These are phyloP conservation scores for Pipistrellus pipistrellus DNA, from an alignment of 2,797 vertebrate genomes.

Conservation along the genomic window DNA sequence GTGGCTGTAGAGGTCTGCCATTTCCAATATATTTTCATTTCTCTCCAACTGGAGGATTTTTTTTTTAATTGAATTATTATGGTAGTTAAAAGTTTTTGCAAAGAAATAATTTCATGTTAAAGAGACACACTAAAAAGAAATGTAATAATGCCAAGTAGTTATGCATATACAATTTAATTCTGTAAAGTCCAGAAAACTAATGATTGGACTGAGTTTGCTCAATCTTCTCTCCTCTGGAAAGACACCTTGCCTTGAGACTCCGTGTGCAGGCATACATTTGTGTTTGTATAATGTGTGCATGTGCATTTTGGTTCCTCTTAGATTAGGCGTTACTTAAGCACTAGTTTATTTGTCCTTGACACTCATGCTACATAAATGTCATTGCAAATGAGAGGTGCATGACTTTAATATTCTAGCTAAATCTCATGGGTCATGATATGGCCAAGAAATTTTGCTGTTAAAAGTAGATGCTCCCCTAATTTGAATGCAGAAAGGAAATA, in stretches of 20 bases:
- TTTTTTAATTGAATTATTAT: background rate
- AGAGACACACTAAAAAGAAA: background rate
- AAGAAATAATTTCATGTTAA: background rate
- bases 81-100: background rate
- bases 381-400: conserved; percentile 1
- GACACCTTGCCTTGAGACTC: background rate
- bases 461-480: background rate
- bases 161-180: background rate
- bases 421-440: background rate
- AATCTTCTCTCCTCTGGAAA: background rate
- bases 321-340: background rate
- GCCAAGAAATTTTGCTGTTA: background rate
- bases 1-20: background rate
- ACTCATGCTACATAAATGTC: background rate
- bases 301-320: background rate
- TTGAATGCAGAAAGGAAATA: background rate
- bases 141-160: background rate
- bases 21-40: background rate
- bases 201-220: background rate
- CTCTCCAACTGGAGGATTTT: background rate
- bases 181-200: background rate
- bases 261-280: background rate
- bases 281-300: background rate
- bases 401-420: conserved; percentile 37
- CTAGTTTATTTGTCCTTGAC: conserved; percentile 18